A percentile compares a stretch with the other conserved stretches of the same genome.
Conservation (phyloP, 2,797 vertebrate genomes). For the Hippocampus kuda region DNA sequence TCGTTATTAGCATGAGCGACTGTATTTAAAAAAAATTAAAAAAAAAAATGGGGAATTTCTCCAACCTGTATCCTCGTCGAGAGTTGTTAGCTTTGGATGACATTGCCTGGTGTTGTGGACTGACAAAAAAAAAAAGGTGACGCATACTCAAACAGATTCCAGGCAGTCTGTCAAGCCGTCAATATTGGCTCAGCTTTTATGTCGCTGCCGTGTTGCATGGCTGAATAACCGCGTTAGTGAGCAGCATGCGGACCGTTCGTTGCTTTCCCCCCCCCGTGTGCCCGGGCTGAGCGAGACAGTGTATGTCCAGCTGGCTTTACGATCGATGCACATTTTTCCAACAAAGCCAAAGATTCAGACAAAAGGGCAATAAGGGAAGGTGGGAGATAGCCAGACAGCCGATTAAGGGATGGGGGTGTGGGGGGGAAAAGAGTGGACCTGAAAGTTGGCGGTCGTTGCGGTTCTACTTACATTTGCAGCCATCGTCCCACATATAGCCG, state of each 20-base stretch:
- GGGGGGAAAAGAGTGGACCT: constrained; percentile 9
- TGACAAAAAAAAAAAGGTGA: constrained; percentile 26
- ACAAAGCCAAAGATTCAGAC: constrained; percentile 41
- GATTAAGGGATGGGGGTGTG: constrained; percentile 7
- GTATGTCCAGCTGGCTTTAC: background rate
- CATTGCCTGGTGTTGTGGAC: constrained; percentile 45
- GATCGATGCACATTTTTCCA: constrained; percentile 34
- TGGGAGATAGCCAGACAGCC: constrained; percentile 20
- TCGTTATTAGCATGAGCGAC: constrained; percentile 18
- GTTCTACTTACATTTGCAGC: constrained; percentile 97
- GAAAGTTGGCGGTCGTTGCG: constrained; percentile 46
- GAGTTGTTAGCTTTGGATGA: constrained; percentile 45
- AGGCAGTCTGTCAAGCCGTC: constrained; percentile 53
- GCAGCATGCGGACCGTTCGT: constrained; percentile 31
- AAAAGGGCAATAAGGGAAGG: constrained; percentile 6
- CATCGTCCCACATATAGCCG: constrained; percentile 95
- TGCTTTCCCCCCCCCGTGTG: too few species aligned
- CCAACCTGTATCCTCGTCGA: constrained; percentile 39
- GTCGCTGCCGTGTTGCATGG: constrained; percentile 42
- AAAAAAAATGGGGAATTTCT: constrained; percentile 14
- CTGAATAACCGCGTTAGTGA: constrained; percentile 37
- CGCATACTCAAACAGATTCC: constrained; percentile 50
- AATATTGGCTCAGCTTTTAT: constrained; percentile 72
- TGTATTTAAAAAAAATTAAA: background rate
- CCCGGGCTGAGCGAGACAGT: background rate